Evolutionary conservation across 1,140 invertebrate genomes (phyloP).

Genomic region (Hesperophylax magnus): DNA sequence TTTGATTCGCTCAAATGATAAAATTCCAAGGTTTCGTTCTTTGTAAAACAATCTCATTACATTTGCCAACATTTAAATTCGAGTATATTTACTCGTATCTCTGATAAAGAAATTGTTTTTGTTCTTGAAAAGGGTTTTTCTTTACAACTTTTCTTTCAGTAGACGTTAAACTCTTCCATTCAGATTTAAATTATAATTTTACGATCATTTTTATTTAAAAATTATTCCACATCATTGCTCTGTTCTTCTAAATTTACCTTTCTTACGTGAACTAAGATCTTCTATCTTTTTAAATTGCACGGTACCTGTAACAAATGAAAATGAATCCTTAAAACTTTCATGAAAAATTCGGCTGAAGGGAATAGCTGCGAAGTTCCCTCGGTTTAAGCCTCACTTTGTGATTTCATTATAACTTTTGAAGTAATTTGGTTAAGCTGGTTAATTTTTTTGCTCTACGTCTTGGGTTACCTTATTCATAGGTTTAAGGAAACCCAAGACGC

Average conservation of each 20-base stretch:
- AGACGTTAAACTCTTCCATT: constrained; percentile 22
- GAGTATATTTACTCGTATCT: no score
- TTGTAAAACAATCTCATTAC: no score
- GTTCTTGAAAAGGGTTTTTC: no score
- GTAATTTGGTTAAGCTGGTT: constrained; percentile 50
- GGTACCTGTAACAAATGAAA: constrained; percentile 51
- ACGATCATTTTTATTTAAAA: constrained; percentile 8
- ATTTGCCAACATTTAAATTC: no score
- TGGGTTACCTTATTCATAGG: constrained; percentile 19
- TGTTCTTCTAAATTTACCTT: constrained; percentile 24
- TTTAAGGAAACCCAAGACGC: background rate
- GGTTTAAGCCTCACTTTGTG: constrained; percentile 46
- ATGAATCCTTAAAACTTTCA: constrained; percentile 49
- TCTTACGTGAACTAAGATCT: constrained; percentile 33
- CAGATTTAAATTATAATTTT: constrained; percentile 21
- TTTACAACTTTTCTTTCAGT: background rate
- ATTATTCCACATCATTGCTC: constrained; percentile 38
- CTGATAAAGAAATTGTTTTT: no score
- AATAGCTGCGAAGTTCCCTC: constrained; percentile 46
- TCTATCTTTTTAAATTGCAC: constrained; percentile 36
- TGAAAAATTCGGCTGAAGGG: constrained; percentile 34
- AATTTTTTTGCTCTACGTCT: constrained; percentile 29
- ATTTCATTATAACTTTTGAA: constrained; percentile 56
- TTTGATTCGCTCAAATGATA: no score
- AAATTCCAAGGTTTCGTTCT: no score